Evolutionary conservation across 2,797 vertebrate genomes (phyloP).

Genomic region (Pempheris klunzingeri): DNA sequence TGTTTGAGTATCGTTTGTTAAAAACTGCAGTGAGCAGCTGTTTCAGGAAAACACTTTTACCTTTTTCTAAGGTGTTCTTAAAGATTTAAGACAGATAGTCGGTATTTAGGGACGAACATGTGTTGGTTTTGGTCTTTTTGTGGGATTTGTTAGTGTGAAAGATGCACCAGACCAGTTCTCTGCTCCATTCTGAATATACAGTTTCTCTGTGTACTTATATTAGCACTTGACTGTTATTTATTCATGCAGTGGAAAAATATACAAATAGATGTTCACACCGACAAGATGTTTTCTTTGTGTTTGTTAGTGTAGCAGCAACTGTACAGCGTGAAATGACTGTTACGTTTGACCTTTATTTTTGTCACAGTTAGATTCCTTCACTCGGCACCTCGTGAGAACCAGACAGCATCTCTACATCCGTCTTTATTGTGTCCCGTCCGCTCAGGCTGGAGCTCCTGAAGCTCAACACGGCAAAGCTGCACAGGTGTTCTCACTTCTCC

Average conservation of each 20-base stretch:
- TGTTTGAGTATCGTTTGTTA: neutral
- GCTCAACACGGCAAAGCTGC: neutral
- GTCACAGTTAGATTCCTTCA: neutral
- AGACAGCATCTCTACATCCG: neutral
- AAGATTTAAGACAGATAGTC: too few species aligned
- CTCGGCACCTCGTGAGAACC: neutral
- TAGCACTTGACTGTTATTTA: slow-evolving; percentile 4
- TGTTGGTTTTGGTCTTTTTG: slow-evolving; percentile 7
- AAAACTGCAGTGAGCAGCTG: too few species aligned
- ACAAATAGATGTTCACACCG: neutral
- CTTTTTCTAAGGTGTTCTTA: neutral
- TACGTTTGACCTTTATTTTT: slow-evolving; percentile 13
- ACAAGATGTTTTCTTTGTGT: neutral
- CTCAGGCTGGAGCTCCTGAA: neutral
- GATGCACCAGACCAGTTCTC: neutral
- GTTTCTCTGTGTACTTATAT: neutral
- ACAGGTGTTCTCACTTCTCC: slow-evolving; percentile 1
- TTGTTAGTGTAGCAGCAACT: neutral
- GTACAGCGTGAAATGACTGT: slow-evolving; percentile 1
- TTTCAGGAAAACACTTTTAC: neutral
- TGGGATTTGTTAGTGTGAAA: neutral
- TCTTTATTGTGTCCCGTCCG: neutral
- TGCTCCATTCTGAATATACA: neutral
- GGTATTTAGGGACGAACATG: too few species aligned
- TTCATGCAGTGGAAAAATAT: neutral